Conservation (phyloP, 1,140 invertebrate genomes). For the Steinernema khuongi region DNA sequence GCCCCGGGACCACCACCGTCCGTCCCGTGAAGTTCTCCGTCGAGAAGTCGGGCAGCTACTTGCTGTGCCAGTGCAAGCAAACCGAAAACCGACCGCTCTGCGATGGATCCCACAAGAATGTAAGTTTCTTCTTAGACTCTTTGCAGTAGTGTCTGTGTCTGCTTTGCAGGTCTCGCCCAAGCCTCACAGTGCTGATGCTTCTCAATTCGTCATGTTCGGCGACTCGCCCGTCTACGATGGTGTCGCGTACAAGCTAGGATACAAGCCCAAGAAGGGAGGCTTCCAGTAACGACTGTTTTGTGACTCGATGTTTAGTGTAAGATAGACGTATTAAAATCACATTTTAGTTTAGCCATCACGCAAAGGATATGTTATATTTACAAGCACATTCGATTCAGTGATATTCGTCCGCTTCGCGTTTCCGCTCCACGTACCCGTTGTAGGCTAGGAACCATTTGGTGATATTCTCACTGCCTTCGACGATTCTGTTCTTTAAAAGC, state of each 20-base stretch:
- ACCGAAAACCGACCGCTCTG: slow-evolving; percentile 86
- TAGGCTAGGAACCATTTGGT: background rate
- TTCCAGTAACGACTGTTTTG: slow-evolving; percentile 21
- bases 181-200: slow-evolving; percentile 18
- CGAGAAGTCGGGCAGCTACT: slow-evolving; percentile 81
- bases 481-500: background rate
- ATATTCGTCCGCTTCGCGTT: background rate
- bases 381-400: background rate
- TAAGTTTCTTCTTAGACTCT: slow-evolving; percentile 11
- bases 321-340: background rate
- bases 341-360: background rate
- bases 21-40: slow-evolving; percentile 75
- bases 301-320: background rate
- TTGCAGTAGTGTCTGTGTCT: background rate
- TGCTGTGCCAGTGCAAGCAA: slow-evolving; percentile 95
- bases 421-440: slow-evolving; percentile 1
- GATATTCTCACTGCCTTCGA: background rate
- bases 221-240: slow-evolving; percentile 39
- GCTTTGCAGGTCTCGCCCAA: background rate
- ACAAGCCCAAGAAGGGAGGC: slow-evolving; percentile 38
- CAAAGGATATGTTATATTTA: too few relatives aligned
- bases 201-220: slow-evolving; percentile 28
- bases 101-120: slow-evolving; percentile 76
- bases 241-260: slow-evolving; percentile 40
- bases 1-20: slow-evolving; percentile 58